Evolutionary conservation across 1,140 invertebrate species (phyloP).

Genomic region (Trichogramma pretiosum): DNA sequence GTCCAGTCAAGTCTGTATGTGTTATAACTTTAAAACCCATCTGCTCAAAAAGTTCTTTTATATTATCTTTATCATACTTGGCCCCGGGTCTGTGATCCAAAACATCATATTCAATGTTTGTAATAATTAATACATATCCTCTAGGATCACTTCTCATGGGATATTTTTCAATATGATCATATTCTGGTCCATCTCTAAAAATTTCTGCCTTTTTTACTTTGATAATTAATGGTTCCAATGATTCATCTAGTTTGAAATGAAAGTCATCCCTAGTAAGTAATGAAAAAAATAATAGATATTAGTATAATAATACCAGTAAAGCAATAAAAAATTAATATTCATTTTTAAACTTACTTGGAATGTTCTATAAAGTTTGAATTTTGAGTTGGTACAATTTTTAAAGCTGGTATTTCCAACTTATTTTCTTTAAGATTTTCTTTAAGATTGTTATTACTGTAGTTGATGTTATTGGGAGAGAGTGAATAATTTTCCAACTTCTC

Average conservation of each 20-base stretch:
- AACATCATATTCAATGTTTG: constrained; percentile 39
- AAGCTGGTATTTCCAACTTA: too few species aligned
- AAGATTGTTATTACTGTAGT: constrained; percentile 5
- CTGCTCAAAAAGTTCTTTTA: constrained; percentile 43
- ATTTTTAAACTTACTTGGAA: constrained; percentile 15
- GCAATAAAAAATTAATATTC: too few species aligned
- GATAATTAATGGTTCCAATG: constrained; percentile 25
- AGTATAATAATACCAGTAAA: constrained; percentile 4
- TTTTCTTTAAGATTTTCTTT: too few species aligned
- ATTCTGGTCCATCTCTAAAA: constrained; percentile 30
- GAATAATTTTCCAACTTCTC: constrained; percentile 20
- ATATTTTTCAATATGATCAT: constrained; percentile 34
- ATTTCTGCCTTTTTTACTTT: constrained; percentile 31
- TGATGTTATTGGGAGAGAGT: neutral
- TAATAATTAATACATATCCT: constrained; percentile 51
- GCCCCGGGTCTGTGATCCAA: constrained; percentile 40
- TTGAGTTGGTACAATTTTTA: too few species aligned
- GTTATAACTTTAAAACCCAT: constrained; percentile 48
- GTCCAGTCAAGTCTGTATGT: constrained; percentile 36
- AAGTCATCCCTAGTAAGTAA: constrained; percentile 25
- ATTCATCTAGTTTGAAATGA: constrained; percentile 21
- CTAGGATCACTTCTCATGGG: constrained; percentile 46
- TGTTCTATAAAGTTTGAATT: constrained; percentile 10
- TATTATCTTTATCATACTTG: constrained; percentile 42
- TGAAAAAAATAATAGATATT: constrained; percentile 1